Base-by-base conservation (phyloP, 2,888 invertebrate genomes). In the Cataglyphis altisquamis region DNA sequence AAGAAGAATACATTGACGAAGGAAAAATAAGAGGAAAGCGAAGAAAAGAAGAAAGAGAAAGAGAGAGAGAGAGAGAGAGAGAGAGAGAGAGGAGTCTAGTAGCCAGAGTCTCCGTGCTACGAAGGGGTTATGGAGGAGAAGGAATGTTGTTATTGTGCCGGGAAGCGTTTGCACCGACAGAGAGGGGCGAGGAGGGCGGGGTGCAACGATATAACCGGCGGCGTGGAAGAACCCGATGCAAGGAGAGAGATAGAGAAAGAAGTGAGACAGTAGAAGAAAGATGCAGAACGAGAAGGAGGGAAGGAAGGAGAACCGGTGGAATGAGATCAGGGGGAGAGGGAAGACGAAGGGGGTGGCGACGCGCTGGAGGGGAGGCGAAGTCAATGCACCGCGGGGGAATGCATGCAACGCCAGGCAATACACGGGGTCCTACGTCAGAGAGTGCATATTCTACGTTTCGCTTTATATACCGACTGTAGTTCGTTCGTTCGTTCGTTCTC, bases 321-420 rank as follows among this genome's bases (percentile, higher is more conserved):
- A 63, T 66, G 64, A 48, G 52, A 60, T 64, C 77, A 84, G 70
- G 83, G 36, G 36, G 82, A 68, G 84, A 80, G 85, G 77, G 74
- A 41, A 52, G 41, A 68, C 72, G 75, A 68, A 82, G 75, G 77
- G 83, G 75, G 87, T 85, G 84, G 84, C 64, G 82, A 82, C 83
- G 80, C 81, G 87, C 72, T 82, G 86, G 90, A 87, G 87, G 90
- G 90, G 89, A 89, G 83, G 89, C 90, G 90, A 92, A 94, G 94
- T 94, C 94, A 94, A 94, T 94, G 94, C 93, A 94, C 94, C 93
- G 90, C 93, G 90, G 92, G 94, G 93, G 94, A 94, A 94, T 94
- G 94, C 94, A 94, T 94, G 94, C 94, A 94, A 93, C 89, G 90
- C 88, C 92, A 89, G 85, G 90, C 92, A 88, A 90, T 92, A 91